phyloP scores from a whole-genome alignment of 2,113 vertebrate species.

The Phaetusa simplex region DNA sequence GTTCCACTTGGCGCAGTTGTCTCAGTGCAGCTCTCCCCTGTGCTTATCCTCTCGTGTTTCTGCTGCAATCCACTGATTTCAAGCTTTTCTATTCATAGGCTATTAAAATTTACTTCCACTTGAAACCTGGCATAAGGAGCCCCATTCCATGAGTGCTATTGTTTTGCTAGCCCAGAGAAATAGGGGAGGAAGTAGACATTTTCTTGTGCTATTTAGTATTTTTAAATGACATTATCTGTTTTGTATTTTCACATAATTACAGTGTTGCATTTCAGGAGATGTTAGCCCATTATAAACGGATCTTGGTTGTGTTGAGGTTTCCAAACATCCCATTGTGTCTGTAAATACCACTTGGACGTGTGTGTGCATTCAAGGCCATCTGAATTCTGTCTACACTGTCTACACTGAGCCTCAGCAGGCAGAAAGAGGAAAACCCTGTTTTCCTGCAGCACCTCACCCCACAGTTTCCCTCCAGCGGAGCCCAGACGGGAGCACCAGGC shows the following conservation, averaged over 20 bases:
- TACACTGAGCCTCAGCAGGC: neutral
- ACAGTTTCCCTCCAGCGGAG: neutral
- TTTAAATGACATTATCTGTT: neutral
- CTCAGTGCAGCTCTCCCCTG: neutral
- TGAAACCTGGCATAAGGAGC: neutral
- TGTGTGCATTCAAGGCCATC: neutral
- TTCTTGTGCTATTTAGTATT: neutral
- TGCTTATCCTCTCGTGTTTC: neutral
- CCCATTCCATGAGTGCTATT: neutral
- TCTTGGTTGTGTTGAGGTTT: neutral
- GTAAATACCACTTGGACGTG: neutral
- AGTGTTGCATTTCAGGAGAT: neutral
- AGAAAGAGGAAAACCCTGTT: neutral
- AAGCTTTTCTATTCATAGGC: neutral
- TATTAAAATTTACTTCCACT: neutral
- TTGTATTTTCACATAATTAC: neutral
- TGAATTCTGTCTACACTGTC: neutral
- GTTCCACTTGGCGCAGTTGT: neutral
- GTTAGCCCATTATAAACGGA: slow-evolving; percentile 3
- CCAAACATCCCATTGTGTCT: neutral
- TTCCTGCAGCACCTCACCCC: neutral
- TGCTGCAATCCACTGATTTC: neutral
- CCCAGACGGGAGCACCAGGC: neutral
- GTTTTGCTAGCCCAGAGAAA: neutral
- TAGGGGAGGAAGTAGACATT: neutral